phyloP scores from a whole-genome alignment of 2,888 invertebrate genomes.

The Xylota sylvarum region DNA sequence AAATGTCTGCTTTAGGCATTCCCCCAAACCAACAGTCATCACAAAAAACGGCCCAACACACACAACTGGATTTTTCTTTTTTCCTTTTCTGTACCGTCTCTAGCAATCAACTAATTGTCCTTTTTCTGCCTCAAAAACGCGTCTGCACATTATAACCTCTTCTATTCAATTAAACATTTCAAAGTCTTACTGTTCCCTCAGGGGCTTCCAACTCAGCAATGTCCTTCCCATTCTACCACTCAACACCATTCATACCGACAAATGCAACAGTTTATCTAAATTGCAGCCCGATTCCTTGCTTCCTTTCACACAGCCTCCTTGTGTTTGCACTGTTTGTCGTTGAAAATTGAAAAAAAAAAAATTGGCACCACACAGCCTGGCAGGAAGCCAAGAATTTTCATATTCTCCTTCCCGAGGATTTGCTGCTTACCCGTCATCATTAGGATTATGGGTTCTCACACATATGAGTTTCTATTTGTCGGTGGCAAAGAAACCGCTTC shows the following conservation, averaged over 20 bases:
- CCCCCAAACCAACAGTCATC: background rate
- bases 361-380: slow-evolving; percentile 62
- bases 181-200: slow-evolving; percentile 60
- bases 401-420: slow-evolving; percentile 55
- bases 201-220: slow-evolving; percentile 34
- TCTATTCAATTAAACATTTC: slow-evolving; percentile 75
- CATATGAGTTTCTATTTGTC: slow-evolving; percentile 64
- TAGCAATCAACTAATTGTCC: slow-evolving; percentile 73
- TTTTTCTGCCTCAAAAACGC: slow-evolving; percentile 39
- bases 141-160: slow-evolving; percentile 73
- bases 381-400: slow-evolving; percentile 69
- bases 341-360: slow-evolving; percentile 59
- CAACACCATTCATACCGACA: slow-evolving; percentile 66
- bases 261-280: slow-evolving; percentile 77
- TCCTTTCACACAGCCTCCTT: slow-evolving; percentile 53
- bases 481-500: background rate
- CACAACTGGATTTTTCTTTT: no score
- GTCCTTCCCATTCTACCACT: slow-evolving; percentile 21
- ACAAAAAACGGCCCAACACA: no score
- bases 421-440: slow-evolving; percentile 70
- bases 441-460: slow-evolving; percentile 74
- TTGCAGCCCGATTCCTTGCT: slow-evolving; percentile 65
- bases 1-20: no score
- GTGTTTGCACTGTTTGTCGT: slow-evolving; percentile 54
- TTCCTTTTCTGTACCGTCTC: no score